A percentile compares a stretch with the other conserved stretches of the same genome.
These are phyloP conservation scores for Lacerta bilineata DNA, from an alignment of 2,797 vertebrate genomes.

Conservation along the genomic window DNA sequence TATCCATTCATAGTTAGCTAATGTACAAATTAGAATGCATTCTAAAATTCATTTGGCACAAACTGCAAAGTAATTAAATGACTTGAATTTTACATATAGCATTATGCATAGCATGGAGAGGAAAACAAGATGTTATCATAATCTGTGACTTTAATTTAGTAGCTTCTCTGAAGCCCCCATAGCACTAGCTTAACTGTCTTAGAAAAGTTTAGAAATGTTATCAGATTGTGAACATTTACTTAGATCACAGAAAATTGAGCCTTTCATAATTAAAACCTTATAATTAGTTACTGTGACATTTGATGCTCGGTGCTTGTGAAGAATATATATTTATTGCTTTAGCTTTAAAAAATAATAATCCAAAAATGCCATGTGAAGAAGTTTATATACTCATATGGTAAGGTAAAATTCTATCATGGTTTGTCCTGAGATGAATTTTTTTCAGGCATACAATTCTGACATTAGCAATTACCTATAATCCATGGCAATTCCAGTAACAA, in stretches of 20 bases:
- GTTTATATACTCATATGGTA: not conserved
- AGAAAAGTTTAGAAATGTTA: not conserved
- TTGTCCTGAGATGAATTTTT: not conserved
- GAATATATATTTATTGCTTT: not conserved
- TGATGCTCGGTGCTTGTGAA: not conserved
- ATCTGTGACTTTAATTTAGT: slow-evolving; percentile 32
- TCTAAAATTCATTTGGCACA: slow-evolving; percentile 31
- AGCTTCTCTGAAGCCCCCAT: not conserved
- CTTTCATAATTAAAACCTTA: not conserved
- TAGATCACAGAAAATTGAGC: not conserved
- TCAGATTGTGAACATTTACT: not conserved
- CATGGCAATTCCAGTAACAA: not conserved
- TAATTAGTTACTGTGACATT: not conserved
- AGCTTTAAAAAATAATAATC: not conserved
- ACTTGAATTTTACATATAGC: slow-evolving; percentile 29
- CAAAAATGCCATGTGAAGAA: not conserved
- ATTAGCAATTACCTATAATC: not conserved
- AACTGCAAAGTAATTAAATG: slow-evolving; percentile 38
- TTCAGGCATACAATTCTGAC: not conserved
- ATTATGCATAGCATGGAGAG: not conserved
- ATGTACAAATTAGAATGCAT: slow-evolving; percentile 38
- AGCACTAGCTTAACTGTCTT: not conserved
- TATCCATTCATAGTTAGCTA: slow-evolving; percentile 37
- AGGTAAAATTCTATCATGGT: not conserved
- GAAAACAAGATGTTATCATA: not conserved